phyloP scores from a whole-genome alignment of 2,888 invertebrate species.

The Phalera bucephala region DNA sequence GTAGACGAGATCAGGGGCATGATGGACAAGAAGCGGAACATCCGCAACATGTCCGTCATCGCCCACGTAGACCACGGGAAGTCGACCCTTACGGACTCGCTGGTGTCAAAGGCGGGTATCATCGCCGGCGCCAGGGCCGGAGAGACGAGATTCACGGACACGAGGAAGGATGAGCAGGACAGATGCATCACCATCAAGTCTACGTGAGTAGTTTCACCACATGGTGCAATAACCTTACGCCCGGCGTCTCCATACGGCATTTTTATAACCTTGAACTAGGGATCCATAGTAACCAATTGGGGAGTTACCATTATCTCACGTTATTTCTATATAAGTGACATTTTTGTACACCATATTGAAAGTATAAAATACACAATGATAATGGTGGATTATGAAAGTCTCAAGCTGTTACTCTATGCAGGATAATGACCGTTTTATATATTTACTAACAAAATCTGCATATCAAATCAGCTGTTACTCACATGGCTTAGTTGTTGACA shows the following conservation, averaged over 20 bases:
- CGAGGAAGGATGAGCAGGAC: slow-evolving; percentile 99
- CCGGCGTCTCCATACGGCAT: slow-evolving; percentile 3
- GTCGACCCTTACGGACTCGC: slow-evolving; percentile 99
- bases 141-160: slow-evolving; percentile 99
- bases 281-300: too few species aligned
- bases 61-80: slow-evolving; percentile 99
- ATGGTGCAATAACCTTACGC: slow-evolving; percentile 45
- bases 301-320: too few species aligned
- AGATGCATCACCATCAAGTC: slow-evolving; percentile 99
- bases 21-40: slow-evolving; percentile 99
- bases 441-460: background rate
- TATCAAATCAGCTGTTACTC: background rate
- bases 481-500: background rate
- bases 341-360: too few species aligned
- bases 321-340: too few species aligned
- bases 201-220: slow-evolving; percentile 88
- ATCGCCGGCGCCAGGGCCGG: slow-evolving; percentile 99
- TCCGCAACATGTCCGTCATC: slow-evolving; percentile 99
- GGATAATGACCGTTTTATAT: too few species aligned
- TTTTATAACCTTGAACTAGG: slow-evolving; percentile 33
- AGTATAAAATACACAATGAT: too few species aligned
- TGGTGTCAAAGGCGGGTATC: slow-evolving; percentile 99
- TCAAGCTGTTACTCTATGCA: too few species aligned
- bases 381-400: too few species aligned
- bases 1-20: slow-evolving; percentile 99